A percentile compares a stretch with the other conserved stretches of the same genome.
These are phyloP conservation scores for Tipula lateralis DNA, from an alignment of 2,888 invertebrate genomes.

Conservation along the genomic window DNA sequence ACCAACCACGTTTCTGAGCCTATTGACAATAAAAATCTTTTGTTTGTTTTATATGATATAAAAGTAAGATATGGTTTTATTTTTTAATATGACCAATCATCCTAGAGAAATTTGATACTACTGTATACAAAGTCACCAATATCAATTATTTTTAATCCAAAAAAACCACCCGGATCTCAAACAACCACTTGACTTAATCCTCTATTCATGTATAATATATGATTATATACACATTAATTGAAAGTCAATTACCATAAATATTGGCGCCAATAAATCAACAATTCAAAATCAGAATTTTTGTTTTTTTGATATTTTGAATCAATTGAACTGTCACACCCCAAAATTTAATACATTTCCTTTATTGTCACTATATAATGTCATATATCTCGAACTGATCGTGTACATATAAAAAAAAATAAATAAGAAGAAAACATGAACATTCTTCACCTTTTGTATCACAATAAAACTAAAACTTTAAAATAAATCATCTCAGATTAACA, in stretches of 20 bases:
- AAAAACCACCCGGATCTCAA: slow-evolving; percentile 24
- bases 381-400: neutral
- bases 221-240: neutral
- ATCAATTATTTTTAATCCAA: neutral
- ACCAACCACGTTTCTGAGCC: neutral
- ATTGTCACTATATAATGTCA: neutral
- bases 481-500: slow-evolving; percentile 24
- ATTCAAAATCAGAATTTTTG: neutral
- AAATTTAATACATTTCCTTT: neutral
- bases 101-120: neutral
- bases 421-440: neutral
- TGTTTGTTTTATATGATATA: too few species aligned
- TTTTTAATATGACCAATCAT: neutral
- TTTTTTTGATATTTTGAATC: neutral
- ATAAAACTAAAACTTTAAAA: neutral
- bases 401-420: neutral
- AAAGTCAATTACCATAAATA: neutral
- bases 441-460: slow-evolving; percentile 11
- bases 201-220: neutral
- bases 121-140: neutral
- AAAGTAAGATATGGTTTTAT: neutral
- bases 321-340: slow-evolving; percentile 19
- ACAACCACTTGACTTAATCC: slow-evolving; percentile 6
- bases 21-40: neutral
- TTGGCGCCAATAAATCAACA: neutral